Evolutionary conservation across 2,797 vertebrate genomes (phyloP).

Genomic region (Enoplosus armatus): DNA sequence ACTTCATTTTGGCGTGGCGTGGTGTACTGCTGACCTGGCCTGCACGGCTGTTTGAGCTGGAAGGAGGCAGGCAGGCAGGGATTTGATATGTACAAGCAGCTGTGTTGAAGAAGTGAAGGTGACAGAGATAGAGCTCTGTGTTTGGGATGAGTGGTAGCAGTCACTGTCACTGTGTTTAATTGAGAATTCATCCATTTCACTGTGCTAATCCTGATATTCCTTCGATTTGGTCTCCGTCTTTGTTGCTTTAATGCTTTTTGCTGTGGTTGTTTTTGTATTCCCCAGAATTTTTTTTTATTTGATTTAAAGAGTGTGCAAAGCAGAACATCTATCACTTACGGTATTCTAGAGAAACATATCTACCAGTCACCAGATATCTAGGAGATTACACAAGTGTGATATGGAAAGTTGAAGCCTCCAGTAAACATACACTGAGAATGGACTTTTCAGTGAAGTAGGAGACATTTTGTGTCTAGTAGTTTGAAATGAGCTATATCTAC

Average conservation of each 20-base stretch:
- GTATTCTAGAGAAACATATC: not conserved
- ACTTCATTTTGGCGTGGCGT: slow-evolving; percentile 81
- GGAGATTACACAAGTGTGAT: not conserved
- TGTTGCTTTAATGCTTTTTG: not conserved
- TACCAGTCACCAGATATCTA: not conserved
- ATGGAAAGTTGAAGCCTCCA: not conserved
- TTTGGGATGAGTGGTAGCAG: slow-evolving; percentile 5
- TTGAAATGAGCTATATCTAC: not conserved
- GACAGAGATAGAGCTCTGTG: slow-evolving; percentile 23
- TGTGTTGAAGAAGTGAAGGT: slow-evolving; percentile 32
- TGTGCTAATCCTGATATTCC: not conserved
- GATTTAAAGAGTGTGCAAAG: not conserved
- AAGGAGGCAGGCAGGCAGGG: slow-evolving; percentile 19
- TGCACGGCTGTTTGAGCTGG: slow-evolving; percentile 53
- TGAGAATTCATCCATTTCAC: not conserved
- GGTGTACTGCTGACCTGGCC: slow-evolving; percentile 62
- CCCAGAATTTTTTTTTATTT: too few relatives aligned
- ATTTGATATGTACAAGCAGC: slow-evolving; percentile 41
- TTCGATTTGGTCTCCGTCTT: not conserved
- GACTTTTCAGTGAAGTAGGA: not conserved
- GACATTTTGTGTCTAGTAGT: not conserved
- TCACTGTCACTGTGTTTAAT: not conserved
- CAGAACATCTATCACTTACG: not conserved
- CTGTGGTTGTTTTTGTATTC: not conserved
- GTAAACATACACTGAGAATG: not conserved